Percentiles rank a stretch among this genome's conserved stretches.
Conservation (phyloP, 2,113 vertebrate genomes). For the Cyphomyrus plagiostoma region DNA sequence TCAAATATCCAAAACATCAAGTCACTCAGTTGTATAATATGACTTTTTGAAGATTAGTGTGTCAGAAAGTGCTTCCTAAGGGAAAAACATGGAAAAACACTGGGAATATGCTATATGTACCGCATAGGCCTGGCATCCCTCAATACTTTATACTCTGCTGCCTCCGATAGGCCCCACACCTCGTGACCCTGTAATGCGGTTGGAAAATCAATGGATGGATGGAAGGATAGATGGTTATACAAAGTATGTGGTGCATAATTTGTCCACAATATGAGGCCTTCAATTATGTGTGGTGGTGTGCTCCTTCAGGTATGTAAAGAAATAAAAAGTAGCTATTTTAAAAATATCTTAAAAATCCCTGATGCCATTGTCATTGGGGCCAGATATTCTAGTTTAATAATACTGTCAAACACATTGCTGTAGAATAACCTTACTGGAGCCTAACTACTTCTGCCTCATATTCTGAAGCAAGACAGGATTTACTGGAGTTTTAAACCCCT, state of each 20-base stretch:
- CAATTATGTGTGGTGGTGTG: background rate
- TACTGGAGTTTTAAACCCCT: constrained; percentile 50
- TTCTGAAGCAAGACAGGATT: constrained; percentile 17
- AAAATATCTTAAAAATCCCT: background rate
- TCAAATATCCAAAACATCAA: background rate
- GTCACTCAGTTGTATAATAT: background rate
- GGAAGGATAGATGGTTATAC: background rate
- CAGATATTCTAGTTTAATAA: background rate
- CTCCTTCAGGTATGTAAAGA: background rate
- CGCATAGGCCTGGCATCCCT: background rate
- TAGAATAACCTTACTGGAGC: background rate
- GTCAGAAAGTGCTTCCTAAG: background rate
- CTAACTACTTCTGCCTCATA: background rate
- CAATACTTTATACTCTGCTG: background rate
- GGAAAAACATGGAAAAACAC: background rate
- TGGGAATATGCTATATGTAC: background rate
- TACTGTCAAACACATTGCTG: background rate
- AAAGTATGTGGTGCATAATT: background rate
- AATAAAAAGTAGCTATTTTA: background rate
- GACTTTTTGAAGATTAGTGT: background rate
- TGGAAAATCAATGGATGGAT: background rate
- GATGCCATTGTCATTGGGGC: background rate
- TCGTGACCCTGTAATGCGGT: background rate
- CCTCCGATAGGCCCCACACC: background rate
- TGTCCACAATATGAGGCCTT: background rate